A percentile compares a stretch with the other conserved stretches of the same genome.
These are phyloP conservation scores for Sapayoa aenigma DNA, from an alignment of 2,113 vertebrate genomes.

Conservation along the genomic window DNA sequence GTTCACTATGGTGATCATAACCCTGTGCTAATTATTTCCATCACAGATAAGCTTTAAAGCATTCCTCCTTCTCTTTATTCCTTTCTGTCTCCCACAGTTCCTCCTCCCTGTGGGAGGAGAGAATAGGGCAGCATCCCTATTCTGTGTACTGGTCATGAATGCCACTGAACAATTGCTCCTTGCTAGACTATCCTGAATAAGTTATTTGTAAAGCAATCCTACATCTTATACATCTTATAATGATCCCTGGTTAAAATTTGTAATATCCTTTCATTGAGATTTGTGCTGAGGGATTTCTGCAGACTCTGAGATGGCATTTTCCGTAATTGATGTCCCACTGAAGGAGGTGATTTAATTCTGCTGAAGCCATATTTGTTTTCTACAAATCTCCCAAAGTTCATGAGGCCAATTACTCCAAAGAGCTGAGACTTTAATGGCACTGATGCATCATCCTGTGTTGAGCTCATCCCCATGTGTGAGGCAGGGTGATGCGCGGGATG, in stretches of 20 bases:
- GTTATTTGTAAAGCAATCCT: neutral
- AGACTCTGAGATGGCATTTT: neutral
- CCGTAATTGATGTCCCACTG: neutral
- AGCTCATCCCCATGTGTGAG: neutral
- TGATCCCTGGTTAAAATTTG: neutral
- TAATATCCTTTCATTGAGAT: neutral
- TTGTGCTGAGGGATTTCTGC: neutral
- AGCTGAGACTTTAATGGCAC: neutral
- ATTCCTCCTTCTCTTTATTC: neutral
- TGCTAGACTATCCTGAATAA: neutral
- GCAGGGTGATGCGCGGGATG: neutral
- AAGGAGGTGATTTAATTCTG: constrained; percentile 12
- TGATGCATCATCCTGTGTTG: neutral
- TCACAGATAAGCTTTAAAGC: neutral
- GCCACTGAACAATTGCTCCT: neutral
- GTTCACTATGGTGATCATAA: neutral
- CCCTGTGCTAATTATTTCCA: constrained; percentile 2
- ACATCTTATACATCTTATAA: neutral
- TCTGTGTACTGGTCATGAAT: neutral
- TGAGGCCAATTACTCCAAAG: neutral
- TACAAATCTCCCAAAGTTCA: neutral
- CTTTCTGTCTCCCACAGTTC: neutral
- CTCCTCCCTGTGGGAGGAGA: neutral
- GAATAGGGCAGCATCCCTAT: neutral
- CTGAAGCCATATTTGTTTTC: constrained; percentile 3